Conservation (phyloP, 2,113 vertebrate species). For the Saguinus midas region DNA sequence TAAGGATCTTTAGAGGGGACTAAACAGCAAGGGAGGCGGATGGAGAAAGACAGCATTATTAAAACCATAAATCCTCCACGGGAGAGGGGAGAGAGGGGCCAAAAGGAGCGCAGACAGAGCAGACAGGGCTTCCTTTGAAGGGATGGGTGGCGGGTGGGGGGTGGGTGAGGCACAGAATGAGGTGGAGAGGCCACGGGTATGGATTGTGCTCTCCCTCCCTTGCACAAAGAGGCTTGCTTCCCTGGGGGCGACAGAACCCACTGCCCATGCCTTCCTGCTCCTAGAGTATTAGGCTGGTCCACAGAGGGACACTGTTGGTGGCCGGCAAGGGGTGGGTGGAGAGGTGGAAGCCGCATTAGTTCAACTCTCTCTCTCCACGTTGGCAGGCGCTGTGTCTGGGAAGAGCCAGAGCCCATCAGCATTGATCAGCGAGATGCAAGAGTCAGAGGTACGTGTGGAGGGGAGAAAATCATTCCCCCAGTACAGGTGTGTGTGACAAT, state of each 20-base stretch:
- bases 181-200: background rate
- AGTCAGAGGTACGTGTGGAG: background rate
- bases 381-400: background rate
- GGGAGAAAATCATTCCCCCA: background rate
- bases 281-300: background rate
- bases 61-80: constrained; percentile 81
- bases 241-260: background rate
- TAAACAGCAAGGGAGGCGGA: constrained; percentile 66
- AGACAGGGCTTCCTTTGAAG: background rate
- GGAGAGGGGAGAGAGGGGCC: background rate
- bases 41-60: constrained; percentile 76
- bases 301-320: background rate
- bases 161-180: background rate
- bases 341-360: background rate
- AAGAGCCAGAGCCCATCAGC: background rate
- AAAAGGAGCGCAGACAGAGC: background rate
- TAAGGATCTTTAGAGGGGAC: constrained; percentile 75
- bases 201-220: too few relatives aligned
- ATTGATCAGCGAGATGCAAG: accelerated
- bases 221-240: background rate
- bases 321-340: too few relatives aligned
- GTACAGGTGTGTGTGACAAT: background rate
- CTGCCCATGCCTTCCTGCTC: background rate
- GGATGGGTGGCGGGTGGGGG: background rate
- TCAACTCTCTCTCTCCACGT: background rate